These are phyloP conservation scores for Scophthalmus maximus DNA, from an alignment of 2,113 vertebrate genomes.

Conservation along the genomic window DNA sequence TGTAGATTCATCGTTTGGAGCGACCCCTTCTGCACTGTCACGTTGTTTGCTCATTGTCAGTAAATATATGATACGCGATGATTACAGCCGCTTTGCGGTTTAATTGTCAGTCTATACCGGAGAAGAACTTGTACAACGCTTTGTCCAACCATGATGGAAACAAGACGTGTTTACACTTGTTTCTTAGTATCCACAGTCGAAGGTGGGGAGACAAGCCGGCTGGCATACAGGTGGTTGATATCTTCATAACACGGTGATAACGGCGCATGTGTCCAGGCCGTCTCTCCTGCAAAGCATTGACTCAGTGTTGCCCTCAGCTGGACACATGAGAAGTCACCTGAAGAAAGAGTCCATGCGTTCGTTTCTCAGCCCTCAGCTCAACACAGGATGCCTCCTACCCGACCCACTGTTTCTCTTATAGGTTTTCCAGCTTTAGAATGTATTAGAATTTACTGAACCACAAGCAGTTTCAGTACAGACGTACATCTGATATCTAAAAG, in stretches of 20 bases:
- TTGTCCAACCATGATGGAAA: background rate
- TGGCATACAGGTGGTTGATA: background rate
- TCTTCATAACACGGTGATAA: background rate
- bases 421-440: background rate
- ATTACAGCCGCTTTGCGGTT: background rate
- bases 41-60: no score
- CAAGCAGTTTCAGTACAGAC: background rate
- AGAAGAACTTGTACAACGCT: background rate
- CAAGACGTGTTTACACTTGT: background rate
- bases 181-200: background rate
- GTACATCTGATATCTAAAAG: constrained; percentile 7
- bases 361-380: constrained; percentile 36
- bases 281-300: no score
- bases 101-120: background rate
- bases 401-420: background rate
- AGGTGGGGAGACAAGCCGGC: background rate
- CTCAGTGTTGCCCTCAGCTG: no score
- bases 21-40: no score
- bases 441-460: background rate
- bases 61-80: background rate
- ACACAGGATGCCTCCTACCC: background rate
- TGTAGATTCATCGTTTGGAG: no score
- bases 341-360: no score
- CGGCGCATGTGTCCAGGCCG: background rate
- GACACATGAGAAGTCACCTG: no score